phyloP scores from a whole-genome alignment of 2,797 vertebrate genomes.

The Emys orbicularis region DNA sequence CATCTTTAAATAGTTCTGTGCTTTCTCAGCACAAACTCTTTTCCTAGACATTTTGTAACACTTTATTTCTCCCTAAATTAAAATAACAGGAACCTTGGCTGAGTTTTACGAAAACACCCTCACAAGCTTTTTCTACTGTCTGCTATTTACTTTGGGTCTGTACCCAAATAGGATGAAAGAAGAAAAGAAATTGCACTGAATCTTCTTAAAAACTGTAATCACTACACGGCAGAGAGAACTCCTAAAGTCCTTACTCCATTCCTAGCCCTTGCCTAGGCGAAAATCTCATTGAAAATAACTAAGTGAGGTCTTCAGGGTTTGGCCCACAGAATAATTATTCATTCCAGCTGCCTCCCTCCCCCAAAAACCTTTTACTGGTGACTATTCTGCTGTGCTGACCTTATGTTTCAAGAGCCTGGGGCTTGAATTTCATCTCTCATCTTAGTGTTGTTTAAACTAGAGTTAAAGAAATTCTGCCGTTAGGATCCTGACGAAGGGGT shows the following conservation, averaged over 20 bases:
- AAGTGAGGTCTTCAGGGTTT: conserved; percentile 54
- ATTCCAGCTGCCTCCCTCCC: conserved; percentile 38
- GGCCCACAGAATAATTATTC: conserved; percentile 21
- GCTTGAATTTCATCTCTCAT: conserved; percentile 43
- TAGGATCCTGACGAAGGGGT: conserved; percentile 48
- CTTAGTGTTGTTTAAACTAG: conserved; percentile 43
- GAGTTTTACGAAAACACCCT: conserved; percentile 53
- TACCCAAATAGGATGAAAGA: conserved; percentile 44
- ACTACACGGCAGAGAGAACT: conserved; percentile 64
- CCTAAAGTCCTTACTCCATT: conserved; percentile 58
- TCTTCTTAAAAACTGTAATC: conserved; percentile 52
- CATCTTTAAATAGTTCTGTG: conserved; percentile 21
- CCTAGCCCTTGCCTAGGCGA: conserved; percentile 61
- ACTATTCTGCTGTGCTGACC: background rate
- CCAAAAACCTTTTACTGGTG: conserved; percentile 36
- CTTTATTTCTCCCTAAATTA: conserved; percentile 54
- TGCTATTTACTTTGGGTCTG: conserved; percentile 61
- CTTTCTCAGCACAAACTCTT: conserved; percentile 43
- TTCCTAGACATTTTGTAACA: conserved; percentile 53
- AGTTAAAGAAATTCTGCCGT: conserved; percentile 38
- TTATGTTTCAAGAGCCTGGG: conserved; percentile 20
- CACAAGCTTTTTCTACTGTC: conserved; percentile 38
- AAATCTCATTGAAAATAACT: conserved; percentile 55
- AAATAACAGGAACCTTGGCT: conserved; percentile 45
- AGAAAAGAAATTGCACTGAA: conserved; percentile 41